Conservation (phyloP, 1,140 invertebrate species). For the Zophobas atratus region DNA sequence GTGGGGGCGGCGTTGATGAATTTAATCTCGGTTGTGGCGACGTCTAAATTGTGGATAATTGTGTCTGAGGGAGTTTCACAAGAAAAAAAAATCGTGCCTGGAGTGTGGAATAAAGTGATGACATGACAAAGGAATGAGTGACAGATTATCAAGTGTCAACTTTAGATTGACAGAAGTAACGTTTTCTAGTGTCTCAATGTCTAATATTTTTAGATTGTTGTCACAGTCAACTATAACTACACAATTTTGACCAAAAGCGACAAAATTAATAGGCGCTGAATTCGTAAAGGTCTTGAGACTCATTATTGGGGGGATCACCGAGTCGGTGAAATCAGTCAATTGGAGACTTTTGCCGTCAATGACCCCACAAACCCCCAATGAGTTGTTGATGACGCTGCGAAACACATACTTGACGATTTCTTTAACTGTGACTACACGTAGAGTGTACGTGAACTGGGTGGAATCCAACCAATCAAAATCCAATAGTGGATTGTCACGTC, state of each 20-base stretch:
- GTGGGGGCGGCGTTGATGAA: neutral
- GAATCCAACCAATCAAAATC: constrained; percentile 51
- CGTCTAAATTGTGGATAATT: no score
- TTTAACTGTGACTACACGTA: constrained; percentile 51
- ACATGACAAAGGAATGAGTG: neutral
- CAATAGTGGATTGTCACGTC: constrained; percentile 39
- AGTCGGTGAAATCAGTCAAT: constrained; percentile 53
- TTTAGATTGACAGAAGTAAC: neutral
- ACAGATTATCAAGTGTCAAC: no score
- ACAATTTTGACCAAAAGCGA: constrained; percentile 41
- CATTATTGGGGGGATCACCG: constrained; percentile 56
- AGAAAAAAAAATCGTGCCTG: neutral
- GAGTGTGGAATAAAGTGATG: constrained; percentile 1
- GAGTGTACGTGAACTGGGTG: constrained; percentile 4
- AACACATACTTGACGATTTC: constrained; percentile 48
- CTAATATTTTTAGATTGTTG: constrained; percentile 32
- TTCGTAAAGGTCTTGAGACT: constrained; percentile 20
- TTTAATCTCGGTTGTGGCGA: no score
- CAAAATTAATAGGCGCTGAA: constrained; percentile 54
- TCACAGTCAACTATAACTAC: constrained; percentile 33
- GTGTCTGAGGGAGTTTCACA: neutral
- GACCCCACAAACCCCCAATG: constrained; percentile 45
- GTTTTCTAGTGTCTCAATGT: constrained; percentile 1
- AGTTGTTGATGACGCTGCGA: constrained; percentile 46
- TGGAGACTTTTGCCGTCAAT: constrained; percentile 53